Evolutionary conservation across 2,888 invertebrate species (phyloP), one percentile per base, ranked within the genome.

Genomic region (Mycalesis mineus): DNA sequence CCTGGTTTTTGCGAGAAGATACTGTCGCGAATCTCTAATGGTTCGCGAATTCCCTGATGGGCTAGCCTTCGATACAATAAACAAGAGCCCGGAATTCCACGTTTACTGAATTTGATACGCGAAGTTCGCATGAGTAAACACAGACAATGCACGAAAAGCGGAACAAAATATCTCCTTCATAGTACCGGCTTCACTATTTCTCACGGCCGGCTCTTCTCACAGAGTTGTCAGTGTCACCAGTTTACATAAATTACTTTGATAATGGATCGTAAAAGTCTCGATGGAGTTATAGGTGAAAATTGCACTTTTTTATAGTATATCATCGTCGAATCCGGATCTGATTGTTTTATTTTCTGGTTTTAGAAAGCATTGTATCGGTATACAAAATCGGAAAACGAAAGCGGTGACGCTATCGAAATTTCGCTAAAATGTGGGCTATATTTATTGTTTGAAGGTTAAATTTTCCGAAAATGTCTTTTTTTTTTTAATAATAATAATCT

Each of bases 101-200:
- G 13, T 45, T 42, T 28, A 47, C 22, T 22, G 5, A 31, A 33
- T 39, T 49, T 49, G 49, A 39, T 39, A 49, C 37, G 29, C 28
- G 14, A 31, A 39, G 28, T 39, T 29, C 42, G 52, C 31, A 17
- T 41, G 42, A 52, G 33, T 42, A 22, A 42, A 33, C 44, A 54
- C 17, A 50, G 44, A 61, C 55, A 61, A 61, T 57, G 51, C 45
- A n/a, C n/a, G 37, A 47, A 42, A 54, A 41, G 42, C 44, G 54
- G 51, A 55, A 55, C 50, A 29, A 29, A n/a, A 54, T 40, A 57
- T 52, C 47, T 41, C 17, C 15, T 51, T 45, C 54, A 13, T 14
- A 22, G 42, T 50, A 54, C 52, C 22, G 22, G 22, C 22, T 22
- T 22, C 22, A 22, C 49, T 50, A 28, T 44, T 60, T 57, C 60